These are phyloP conservation scores for Neofelis nebulosa DNA, from an alignment of 2,113 vertebrate species.

Conservation along the genomic window DNA sequence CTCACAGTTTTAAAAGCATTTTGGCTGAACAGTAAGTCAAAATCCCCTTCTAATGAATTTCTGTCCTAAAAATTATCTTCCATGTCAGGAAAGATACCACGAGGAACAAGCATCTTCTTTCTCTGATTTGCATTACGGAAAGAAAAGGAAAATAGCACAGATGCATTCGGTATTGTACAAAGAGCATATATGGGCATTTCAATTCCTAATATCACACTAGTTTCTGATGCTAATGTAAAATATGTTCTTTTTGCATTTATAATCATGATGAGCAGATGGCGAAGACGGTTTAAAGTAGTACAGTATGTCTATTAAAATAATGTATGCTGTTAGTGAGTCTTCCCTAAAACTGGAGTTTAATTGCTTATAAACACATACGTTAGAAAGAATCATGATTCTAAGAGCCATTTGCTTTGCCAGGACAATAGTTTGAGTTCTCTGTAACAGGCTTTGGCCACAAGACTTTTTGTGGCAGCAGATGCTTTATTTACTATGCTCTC, in stretches of 20 bases:
- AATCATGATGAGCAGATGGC: conserved; percentile 89
- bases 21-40: conserved; percentile 76
- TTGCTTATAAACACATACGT: conserved; percentile 85
- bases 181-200: conserved; percentile 85
- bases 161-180: conserved; percentile 85
- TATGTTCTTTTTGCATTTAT: conserved; percentile 88
- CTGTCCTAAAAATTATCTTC: conserved; percentile 81
- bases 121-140: conserved; percentile 78
- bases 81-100: conserved; percentile 80
- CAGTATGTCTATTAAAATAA: conserved; percentile 89
- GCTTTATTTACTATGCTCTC: conserved; percentile 68
- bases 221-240: conserved; percentile 90
- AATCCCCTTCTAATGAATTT: conserved; percentile 83
- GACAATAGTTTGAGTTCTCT: conserved; percentile 82
- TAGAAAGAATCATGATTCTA: conserved; percentile 82
- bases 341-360: conserved; percentile 85
- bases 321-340: conserved; percentile 86
- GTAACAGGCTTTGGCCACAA: conserved; percentile 77
- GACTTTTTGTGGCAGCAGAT: conserved; percentile 81
- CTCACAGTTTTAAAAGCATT: conserved; percentile 79
- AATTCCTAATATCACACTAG: conserved; percentile 85
- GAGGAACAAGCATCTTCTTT: conserved; percentile 75
- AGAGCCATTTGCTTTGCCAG: conserved; percentile 80
- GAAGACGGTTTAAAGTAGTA: conserved; percentile 87
- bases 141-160: conserved; percentile 82